phyloP scores from a whole-genome alignment of 2,888 invertebrate genomes.

The Cryptocheilus praepositus region DNA sequence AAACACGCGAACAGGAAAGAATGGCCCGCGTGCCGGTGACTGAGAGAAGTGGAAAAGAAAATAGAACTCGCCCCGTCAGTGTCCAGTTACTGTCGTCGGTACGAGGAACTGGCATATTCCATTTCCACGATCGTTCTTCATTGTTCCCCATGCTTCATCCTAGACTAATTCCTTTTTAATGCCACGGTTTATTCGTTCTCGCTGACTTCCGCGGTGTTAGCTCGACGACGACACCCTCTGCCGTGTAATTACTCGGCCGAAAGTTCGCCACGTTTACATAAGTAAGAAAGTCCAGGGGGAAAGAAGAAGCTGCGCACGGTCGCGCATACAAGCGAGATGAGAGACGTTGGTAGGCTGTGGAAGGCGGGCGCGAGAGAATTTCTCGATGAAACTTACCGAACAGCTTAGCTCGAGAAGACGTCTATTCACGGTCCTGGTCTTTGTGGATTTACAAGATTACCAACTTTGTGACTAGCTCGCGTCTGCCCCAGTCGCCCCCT shows the following conservation, averaged over 20 bases:
- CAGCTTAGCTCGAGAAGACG: constrained; percentile 45
- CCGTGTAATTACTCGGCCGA: constrained; percentile 45
- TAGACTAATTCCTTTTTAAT: constrained; percentile 38
- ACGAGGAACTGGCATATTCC: constrained; percentile 7
- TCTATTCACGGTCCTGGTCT: constrained; percentile 50
- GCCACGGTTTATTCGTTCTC: constrained; percentile 21
- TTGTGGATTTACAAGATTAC: constrained; percentile 61
- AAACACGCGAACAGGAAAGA: neutral
- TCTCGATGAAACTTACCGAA: constrained; percentile 42
- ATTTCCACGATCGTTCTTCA: constrained; percentile 7
- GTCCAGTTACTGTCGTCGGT: constrained; percentile 5
- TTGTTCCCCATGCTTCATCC: neutral
- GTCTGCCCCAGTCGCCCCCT: constrained; percentile 18
- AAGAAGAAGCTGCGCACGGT: constrained; percentile 23
- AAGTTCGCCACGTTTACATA: constrained; percentile 43
- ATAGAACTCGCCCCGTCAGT: neutral
- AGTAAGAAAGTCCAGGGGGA: constrained; percentile 30
- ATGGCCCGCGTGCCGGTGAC: too few relatives aligned
- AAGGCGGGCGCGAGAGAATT: constrained; percentile 38
- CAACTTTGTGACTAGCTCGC: constrained; percentile 39
- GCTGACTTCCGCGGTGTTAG: constrained; percentile 6
- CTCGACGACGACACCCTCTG: constrained; percentile 7
- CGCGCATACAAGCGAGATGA: constrained; percentile 14
- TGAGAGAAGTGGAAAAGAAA: too few relatives aligned
- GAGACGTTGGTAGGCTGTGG: constrained; percentile 18